Base-by-base conservation (phyloP, 2,113 vertebrate genomes). In the Silurus meridionalis region DNA sequence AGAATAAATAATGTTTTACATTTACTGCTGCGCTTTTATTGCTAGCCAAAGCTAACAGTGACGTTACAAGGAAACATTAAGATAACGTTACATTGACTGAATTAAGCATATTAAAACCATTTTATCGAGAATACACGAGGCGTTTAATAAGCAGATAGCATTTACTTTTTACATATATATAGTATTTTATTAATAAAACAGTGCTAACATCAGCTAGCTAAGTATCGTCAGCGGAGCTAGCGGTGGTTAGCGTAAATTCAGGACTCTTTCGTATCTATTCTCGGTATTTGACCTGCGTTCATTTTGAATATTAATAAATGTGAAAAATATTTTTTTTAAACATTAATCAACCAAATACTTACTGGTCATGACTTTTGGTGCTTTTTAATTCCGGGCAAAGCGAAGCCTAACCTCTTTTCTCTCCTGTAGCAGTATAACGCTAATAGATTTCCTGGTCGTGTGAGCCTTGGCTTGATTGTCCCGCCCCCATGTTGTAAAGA, bases 361-460 rank as follows among this genome's bases (percentile, higher is more conserved):
- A 80, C 78, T 60, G 28, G 78, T 80, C 78, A 80, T 80, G 78
- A 48, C 78, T 80, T 58, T 52, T 5, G 78, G 17, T 46, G 57
- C 3, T 60, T 79, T 58, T 46, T 37, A 4, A 77, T 0, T 61
- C 28, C 57, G 37, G 28, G 2, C 57, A 61, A 80, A 80, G 78
- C 28, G 53, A 46, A 46, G 78, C 28, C 57, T 60, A 61, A 61
- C 5, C 9, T 10, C 7, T n/a, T 0, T 58, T 80, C 4, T 6
- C 2, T 11, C 57, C 28, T 80, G 28, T 23, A 61, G 78, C 57
- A 48, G 58, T 3, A 5, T 4, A 61, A 15, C 53, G 55, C 14
- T 80, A 61, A 80, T 80, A 2, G 57, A 8, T 46, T 80, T 80
- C 78, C 78, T 23, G 57, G 25, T 61, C 23, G 57, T 5, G 9